Evolutionary conservation across 2,797 vertebrate species (phyloP), one percentile per base, ranked within the genome.

Genomic region (Pelochelys cantorii): DNA sequence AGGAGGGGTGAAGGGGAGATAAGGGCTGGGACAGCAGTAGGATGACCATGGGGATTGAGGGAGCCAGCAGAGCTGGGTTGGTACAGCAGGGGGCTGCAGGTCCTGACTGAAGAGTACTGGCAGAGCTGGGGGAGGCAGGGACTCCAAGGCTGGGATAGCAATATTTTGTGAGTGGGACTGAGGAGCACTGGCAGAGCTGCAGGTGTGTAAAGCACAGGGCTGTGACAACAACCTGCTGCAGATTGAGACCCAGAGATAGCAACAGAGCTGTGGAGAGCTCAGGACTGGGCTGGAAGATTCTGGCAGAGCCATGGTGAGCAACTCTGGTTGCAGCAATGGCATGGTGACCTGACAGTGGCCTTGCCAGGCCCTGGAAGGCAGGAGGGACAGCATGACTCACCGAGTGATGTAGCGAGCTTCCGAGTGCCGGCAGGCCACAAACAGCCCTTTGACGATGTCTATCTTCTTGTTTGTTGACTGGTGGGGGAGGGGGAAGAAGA

Each of bases 401-500:
- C 99, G 98, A 96, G 99, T 98, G 7, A 99, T 98, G 96, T 98
- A 99, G 81, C 99, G 98, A 55, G 99, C 99, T 96, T 99, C 99
- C 0, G 99, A 99, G 91, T 98, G 98, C 83, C 99, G 98, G 93
- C 99, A 99, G 3, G 99, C 99, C 42, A 99, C 99, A 97, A 99
- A 99, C 94, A 99, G 98, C 83, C 98, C 98, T 98, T 99, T 99
- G 97, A 99, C 99, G 97, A 99, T 98, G 90, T 99, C 99, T 60
- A 99, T 99, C 98, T 99, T 99, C 98, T 99, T 99, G 98, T 98
- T 98, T 97, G 98, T 99, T 93, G 98, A 98, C 99, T 99, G 97
- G 93, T 97, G 94, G 96, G 29, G 48, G 48, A 23, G 23, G 34
- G 14, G 48, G 53, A 48, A 42, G 65, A 54, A 25, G 48, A 57